Conservation (phyloP, 2,888 invertebrate species). For the Amitus sp. region DNA sequence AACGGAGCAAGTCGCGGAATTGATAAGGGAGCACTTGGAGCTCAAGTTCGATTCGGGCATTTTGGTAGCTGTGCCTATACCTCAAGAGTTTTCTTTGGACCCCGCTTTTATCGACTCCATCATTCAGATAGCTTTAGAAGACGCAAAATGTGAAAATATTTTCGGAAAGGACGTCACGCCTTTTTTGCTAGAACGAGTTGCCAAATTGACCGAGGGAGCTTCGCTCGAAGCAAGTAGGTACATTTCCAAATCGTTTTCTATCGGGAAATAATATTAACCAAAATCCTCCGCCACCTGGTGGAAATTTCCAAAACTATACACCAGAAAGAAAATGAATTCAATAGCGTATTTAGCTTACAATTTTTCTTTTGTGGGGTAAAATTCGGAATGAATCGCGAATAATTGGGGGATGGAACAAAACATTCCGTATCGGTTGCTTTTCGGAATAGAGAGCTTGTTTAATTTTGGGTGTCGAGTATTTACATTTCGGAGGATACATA, state of each 20-base stretch:
- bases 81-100: slow-evolving; percentile 74
- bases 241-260: slow-evolving; percentile 55
- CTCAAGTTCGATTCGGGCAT: slow-evolving; percentile 77
- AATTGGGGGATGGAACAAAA: too few species aligned
- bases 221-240: slow-evolving; percentile 88
- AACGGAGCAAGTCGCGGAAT: slow-evolving; percentile 76
- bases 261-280: too few species aligned
- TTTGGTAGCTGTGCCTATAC: slow-evolving; percentile 92
- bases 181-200: slow-evolving; percentile 82
- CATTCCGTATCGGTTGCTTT: too few species aligned
- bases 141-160: slow-evolving; percentile 72
- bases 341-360: too few species aligned
- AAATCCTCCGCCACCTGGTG: too few species aligned
- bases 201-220: slow-evolving; percentile 81
- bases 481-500: slow-evolving; percentile 17
- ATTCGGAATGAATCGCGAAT: too few species aligned
- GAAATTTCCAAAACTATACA: too few species aligned
- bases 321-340: too few species aligned
- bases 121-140: slow-evolving; percentile 75
- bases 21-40: slow-evolving; percentile 71
- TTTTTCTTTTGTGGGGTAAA: too few species aligned
- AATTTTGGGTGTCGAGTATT: slow-evolving; percentile 32
- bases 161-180: slow-evolving; percentile 93
- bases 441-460: slow-evolving; percentile 26
- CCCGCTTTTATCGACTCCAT: slow-evolving; percentile 72